These are phyloP conservation scores for Hydrochoerus hydrochaeris DNA, from an alignment of 2,113 vertebrate species.

Conservation along the genomic window DNA sequence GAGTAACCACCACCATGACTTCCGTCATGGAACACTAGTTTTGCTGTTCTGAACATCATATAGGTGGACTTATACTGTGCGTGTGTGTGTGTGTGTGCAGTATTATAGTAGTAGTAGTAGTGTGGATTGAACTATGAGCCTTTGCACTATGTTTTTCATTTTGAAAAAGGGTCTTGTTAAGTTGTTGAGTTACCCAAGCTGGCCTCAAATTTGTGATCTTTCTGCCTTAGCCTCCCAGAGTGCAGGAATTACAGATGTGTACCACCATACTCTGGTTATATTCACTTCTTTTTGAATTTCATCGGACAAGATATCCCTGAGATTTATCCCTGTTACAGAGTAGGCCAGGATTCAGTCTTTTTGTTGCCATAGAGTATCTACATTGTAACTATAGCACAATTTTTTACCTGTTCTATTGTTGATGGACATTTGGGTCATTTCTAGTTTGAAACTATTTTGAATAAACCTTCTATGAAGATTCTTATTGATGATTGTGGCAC, in stretches of 20 bases:
- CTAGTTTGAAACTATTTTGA: background rate
- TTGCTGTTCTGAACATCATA: background rate
- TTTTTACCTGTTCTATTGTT: background rate
- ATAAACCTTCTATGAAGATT: background rate
- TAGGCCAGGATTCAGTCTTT: background rate
- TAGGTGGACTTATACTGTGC: background rate
- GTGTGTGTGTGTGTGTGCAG: background rate
- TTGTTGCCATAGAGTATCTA: background rate
- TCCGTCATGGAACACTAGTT: background rate
- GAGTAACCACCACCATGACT: background rate
- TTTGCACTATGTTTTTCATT: background rate
- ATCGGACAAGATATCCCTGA: background rate
- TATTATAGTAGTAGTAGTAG: background rate
- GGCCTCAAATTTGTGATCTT: background rate
- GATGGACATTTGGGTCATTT: conserved; percentile 5
- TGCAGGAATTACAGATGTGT: background rate
- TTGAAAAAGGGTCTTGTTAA: background rate
- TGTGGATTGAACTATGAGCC: background rate
- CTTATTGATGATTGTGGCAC: background rate
- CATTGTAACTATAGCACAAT: background rate
- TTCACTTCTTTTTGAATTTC: background rate
- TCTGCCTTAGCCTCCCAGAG: background rate
- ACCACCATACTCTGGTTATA: background rate
- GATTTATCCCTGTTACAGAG: background rate
- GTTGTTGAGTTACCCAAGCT: background rate